Base-by-base conservation (phyloP, 2,797 vertebrate genomes). In the Euphonia xanthogaster region DNA sequence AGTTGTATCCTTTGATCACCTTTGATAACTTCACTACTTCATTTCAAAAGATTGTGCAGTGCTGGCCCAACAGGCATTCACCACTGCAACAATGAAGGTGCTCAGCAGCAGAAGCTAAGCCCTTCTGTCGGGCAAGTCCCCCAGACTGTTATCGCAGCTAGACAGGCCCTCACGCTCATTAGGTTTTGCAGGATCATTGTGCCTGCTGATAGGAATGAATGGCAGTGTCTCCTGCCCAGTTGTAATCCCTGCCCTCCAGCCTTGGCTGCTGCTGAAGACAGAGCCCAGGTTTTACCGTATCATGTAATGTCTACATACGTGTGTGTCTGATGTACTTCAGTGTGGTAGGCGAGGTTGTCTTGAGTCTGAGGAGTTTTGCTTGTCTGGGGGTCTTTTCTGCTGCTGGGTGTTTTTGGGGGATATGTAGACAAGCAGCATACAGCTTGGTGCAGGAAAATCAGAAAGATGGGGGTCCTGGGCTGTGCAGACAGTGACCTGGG, bases 1-100 rank as follows among this genome's bases (percentile, higher is more conserved):
- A 99, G 91, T 99, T 99, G 99, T 99, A 99, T 99, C 99, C 99
- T 98, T 92, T 94, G 88, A 89, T 84, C 81, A 94, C 94, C 93
- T 93, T 78, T 39, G 75, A 68, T 91, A 89, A 81, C 86, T 93
- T 96, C 9, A 79, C 77, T 86, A 53, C 96, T 96, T 94, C 85
- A 68, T 92, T 92, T 93, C 50, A 84, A 96, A 94, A 66, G 91
- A 93, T 94, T 75, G 82, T 96, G 94, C 87, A 94, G 93, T 60
- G 95, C 87, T 96, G 91, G 91, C 82, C 95, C 84, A 62, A 57
- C 79, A 78, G 88, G 85, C 89, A 93, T 95, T 95, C 87, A 80
- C 16, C 42, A 3, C 54, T 62, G 70, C 85, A 86, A 83, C 89
- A 94, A 92, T 91, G 83, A 70, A 95, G 94, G 88, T 91, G 84